These are phyloP conservation scores for Trinorchestia longiramus DNA, from an alignment of 1,140 invertebrate species.

Conservation along the genomic window DNA sequence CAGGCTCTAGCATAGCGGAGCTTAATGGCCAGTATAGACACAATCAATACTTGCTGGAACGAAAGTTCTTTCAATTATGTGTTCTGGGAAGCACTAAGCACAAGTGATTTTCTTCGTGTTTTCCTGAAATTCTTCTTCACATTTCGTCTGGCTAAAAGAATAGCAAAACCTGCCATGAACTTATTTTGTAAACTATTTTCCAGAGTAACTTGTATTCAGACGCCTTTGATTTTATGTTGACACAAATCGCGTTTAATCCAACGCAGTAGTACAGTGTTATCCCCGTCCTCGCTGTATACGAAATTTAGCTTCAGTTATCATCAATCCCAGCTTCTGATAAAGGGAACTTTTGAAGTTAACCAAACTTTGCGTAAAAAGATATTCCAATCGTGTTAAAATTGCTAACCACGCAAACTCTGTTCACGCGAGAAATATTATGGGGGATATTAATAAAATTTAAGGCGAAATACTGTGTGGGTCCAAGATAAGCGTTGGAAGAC, in stretches of 20 bases:
- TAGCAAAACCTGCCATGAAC: not conserved
- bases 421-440: not conserved
- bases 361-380: not conserved
- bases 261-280: not conserved
- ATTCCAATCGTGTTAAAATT: not conserved
- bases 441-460: not conserved
- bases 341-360: not conserved
- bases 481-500: not conserved
- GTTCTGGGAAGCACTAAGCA: not conserved
- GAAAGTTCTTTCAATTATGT: not conserved
- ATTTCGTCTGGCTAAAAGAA: not conserved
- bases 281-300: not conserved
- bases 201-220: not conserved
- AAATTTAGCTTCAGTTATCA: not conserved
- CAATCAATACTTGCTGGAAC: not conserved
- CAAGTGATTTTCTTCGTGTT: not conserved
- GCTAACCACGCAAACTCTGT: not conserved
- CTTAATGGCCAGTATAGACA: not conserved
- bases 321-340: not conserved
- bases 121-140: not conserved
- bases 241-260: not conserved
- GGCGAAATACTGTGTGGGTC: not conserved
- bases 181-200: not conserved
- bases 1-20: not conserved
- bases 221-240: not conserved